phyloP scores from a whole-genome alignment of 2,797 vertebrate genomes.

The Danio tinwini region DNA sequence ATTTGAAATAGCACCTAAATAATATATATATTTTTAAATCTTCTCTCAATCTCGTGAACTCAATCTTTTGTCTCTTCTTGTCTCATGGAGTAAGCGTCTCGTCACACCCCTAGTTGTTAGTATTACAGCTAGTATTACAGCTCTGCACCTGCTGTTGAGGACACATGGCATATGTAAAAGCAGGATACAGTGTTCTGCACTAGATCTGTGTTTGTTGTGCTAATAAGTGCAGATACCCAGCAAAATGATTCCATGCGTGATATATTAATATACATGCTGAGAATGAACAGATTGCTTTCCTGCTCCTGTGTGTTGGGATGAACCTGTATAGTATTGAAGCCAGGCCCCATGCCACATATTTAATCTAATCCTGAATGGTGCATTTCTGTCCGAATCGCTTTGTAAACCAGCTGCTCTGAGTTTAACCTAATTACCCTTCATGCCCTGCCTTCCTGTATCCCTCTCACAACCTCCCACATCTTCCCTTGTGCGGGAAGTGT shows the following conservation, averaged over 20 bases:
- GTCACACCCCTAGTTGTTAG: no score
- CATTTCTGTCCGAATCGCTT: constrained; percentile 61
- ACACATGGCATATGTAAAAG: background rate
- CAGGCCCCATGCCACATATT: constrained; percentile 42
- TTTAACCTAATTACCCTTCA: constrained; percentile 60
- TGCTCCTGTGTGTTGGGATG: constrained; percentile 22
- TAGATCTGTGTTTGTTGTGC: constrained; percentile 16
- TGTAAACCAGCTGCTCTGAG: constrained; percentile 54
- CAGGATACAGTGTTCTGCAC: background rate
- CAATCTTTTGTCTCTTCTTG: no score
- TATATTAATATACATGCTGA: constrained; percentile 29
- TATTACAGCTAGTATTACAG: background rate
- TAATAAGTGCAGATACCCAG: background rate
- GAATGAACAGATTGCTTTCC: constrained; percentile 37
- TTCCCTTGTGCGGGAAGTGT: constrained; percentile 22
- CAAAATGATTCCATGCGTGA: constrained; percentile 30
- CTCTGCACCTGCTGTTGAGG: background rate
- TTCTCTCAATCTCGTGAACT: no score
- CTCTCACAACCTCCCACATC: constrained; percentile 27
- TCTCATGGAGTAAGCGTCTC: no score
- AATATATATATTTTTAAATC: no score
- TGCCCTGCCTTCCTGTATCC: constrained; percentile 51
- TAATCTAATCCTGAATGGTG: constrained; percentile 58
- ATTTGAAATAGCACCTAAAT: no score
- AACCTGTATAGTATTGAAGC: constrained; percentile 30